phyloP scores from a whole-genome alignment of 2,888 invertebrate genomes.

The Podotricha telesiphe region DNA sequence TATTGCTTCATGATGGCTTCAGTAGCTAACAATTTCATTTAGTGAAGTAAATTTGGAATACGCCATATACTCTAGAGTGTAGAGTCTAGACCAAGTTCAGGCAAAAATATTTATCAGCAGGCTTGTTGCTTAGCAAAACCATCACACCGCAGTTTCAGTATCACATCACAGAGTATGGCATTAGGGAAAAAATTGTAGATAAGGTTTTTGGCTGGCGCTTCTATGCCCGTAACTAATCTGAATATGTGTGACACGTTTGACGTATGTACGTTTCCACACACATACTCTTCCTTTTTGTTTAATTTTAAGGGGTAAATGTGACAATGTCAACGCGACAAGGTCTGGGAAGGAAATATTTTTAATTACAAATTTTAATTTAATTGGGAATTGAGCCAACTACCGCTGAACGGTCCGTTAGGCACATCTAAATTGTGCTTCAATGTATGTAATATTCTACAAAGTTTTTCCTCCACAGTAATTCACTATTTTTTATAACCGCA shows the following conservation, averaged over 20 bases:
- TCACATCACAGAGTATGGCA: neutral
- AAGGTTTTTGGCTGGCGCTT: constrained; percentile 2
- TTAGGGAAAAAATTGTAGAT: neutral
- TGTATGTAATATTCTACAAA: too few species aligned
- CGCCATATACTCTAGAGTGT: neutral
- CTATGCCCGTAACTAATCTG: neutral
- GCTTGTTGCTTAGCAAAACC: neutral
- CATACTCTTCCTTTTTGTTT: too few species aligned
- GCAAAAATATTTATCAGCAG: neutral
- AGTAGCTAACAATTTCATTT: neutral
- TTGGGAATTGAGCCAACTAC: too few species aligned
- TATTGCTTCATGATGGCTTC: neutral
- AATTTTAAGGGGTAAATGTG: too few species aligned
- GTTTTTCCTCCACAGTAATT: too few species aligned
- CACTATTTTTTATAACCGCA: too few species aligned
- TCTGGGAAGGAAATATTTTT: too few species aligned
- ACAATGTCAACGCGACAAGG: too few species aligned
- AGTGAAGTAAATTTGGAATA: neutral
- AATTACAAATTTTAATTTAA: too few species aligned
- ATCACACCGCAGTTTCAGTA: too few species aligned
- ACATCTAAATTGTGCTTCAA: too few species aligned
- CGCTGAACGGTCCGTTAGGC: too few species aligned
- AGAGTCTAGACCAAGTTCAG: neutral
- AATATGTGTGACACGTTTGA: neutral
- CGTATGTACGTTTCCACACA: neutral